These are phyloP conservation scores for Butorides virescens DNA, from an alignment of 2,113 vertebrate species.

Conservation along the genomic window DNA sequence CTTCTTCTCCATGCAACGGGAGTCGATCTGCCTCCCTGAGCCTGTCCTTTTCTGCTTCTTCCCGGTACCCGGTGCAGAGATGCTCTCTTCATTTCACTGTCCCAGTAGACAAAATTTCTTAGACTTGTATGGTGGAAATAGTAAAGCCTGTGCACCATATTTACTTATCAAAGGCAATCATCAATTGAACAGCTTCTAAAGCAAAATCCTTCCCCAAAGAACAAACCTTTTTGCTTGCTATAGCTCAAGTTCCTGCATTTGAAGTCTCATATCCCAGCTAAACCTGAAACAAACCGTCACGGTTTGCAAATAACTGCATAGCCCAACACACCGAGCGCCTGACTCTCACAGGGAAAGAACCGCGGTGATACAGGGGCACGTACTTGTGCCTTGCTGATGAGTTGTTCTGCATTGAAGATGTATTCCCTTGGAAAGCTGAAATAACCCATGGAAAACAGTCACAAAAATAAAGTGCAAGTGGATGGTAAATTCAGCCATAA, in stretches of 20 bases:
- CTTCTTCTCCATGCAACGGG: not conserved
- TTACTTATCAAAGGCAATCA: not conserved
- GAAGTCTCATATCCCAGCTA: not conserved
- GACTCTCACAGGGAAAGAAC: not conserved
- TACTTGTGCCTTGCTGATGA: not conserved
- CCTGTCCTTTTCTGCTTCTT: not conserved
- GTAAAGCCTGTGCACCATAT: not conserved
- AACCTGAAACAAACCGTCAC: not conserved
- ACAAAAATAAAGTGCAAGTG: not conserved
- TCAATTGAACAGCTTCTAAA: not conserved
- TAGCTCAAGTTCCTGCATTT: not conserved
- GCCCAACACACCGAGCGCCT: accelerated
- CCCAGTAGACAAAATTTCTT: not conserved
- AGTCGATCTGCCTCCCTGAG: not conserved
- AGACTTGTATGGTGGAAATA: not conserved
- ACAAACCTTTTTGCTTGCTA: not conserved
- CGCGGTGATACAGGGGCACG: accelerated
- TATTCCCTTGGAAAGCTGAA: not conserved
- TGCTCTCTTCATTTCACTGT: not conserved
- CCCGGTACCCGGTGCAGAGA: not conserved
- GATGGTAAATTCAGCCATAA: not conserved
- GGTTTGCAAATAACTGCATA: not conserved
- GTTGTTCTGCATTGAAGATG: not conserved
- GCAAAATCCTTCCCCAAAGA: not conserved
- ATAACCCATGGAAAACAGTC: not conserved